Evolutionary conservation across 2,797 vertebrate species (phyloP).

Genomic region (Sebastes hopkinsi): DNA sequence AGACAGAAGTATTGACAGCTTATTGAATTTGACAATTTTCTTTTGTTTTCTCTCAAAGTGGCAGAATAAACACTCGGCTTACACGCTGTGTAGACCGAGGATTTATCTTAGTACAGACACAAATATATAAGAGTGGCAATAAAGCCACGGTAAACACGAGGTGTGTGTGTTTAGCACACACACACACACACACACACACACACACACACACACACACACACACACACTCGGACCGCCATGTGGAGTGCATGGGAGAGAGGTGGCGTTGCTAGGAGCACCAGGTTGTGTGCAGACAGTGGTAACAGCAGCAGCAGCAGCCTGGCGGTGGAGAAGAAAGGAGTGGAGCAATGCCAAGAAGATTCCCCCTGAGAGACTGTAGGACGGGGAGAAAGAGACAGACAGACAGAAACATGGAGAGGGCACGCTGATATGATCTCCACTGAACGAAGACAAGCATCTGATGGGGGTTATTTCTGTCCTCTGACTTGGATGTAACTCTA

Average conservation of each 20-base stretch:
- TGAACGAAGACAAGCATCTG: slow-evolving; percentile 38
- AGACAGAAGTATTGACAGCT: slow-evolving; percentile 28
- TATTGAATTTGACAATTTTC: slow-evolving; percentile 38
- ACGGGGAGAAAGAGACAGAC: slow-evolving; percentile 63
- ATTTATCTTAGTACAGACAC: slow-evolving; percentile 42
- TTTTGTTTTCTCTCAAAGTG: slow-evolving; percentile 48
- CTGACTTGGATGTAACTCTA: slow-evolving; percentile 26
- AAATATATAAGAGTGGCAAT: slow-evolving; percentile 52
- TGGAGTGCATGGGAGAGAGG: slow-evolving; percentile 69
- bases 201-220: neutral
- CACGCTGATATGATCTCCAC: slow-evolving; percentile 56
- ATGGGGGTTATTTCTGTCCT: slow-evolving; percentile 22
- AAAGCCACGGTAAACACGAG: slow-evolving; percentile 56
- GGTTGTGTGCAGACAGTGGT: slow-evolving; percentile 78
- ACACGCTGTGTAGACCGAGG: slow-evolving; percentile 35
- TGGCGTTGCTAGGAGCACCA: slow-evolving; percentile 82
- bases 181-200: neutral
- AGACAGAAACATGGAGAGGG: slow-evolving; percentile 58
- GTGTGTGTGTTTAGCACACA: slow-evolving; percentile 21
- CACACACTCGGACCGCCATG: slow-evolving; percentile 52
- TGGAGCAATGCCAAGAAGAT: slow-evolving; percentile 84
- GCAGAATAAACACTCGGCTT: slow-evolving; percentile 48
- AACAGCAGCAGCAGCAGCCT: slow-evolving; percentile 76
- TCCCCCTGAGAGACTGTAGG: slow-evolving; percentile 76
- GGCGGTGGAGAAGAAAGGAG: slow-evolving; percentile 81